Evolutionary conservation across 2,113 vertebrate species (phyloP).

Genomic region (Hippotragus niger): DNA sequence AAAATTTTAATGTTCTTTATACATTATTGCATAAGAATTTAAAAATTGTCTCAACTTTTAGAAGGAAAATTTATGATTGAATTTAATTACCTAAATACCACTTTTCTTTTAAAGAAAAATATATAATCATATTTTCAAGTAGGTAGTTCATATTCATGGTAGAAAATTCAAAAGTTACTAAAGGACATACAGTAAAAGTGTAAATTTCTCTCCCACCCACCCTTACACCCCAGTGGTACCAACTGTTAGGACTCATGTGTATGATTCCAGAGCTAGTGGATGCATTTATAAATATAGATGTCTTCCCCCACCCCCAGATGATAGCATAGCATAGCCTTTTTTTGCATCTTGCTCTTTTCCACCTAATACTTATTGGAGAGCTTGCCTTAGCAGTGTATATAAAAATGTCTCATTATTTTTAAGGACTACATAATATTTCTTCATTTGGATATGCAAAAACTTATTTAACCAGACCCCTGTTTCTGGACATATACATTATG

Average conservation of each 20-base stretch:
- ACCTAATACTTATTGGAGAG: background rate
- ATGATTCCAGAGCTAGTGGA: background rate
- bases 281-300: background rate
- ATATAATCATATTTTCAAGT: background rate
- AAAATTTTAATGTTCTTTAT: background rate
- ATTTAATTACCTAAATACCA: background rate
- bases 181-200: background rate
- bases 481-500: background rate
- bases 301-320: background rate
- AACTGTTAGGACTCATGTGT: background rate
- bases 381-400: background rate
- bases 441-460: background rate
- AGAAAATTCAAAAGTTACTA: background rate
- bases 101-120: background rate
- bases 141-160: background rate
- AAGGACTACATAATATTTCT: background rate
- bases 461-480: background rate
- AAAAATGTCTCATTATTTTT: background rate
- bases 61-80: background rate
- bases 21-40: background rate
- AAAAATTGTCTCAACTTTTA: background rate
- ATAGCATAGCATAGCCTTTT: background rate
- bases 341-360: background rate
- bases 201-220: background rate
- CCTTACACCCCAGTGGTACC: background rate